Conservation (phyloP, 2,113 vertebrate genomes). For the Boleophthalmus pectinirostris region DNA sequence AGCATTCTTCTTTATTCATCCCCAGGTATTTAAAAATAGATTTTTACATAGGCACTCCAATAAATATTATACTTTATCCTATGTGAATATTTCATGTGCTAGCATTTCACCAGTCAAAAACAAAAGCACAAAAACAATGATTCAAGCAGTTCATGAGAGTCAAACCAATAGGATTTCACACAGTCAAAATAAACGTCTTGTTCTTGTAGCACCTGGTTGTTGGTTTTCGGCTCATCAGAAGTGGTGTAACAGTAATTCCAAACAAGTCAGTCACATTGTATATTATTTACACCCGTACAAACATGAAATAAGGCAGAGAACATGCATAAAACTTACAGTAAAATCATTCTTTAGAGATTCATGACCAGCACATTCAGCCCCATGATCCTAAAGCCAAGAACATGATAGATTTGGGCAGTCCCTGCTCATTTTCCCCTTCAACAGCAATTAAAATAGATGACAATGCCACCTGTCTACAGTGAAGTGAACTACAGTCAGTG, state of each 20-base stretch:
- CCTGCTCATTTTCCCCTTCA: neutral
- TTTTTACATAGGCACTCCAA: constrained; percentile 56
- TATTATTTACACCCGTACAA: constrained; percentile 22
- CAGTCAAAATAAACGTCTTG: constrained; percentile 24
- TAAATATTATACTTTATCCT: constrained; percentile 37
- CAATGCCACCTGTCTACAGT: neutral
- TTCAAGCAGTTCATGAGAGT: constrained; percentile 17
- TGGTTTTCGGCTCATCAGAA: constrained; percentile 6
- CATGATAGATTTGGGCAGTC: neutral
- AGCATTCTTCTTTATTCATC: constrained; percentile 64
- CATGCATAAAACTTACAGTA: constrained; percentile 7
- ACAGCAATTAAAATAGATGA: neutral
- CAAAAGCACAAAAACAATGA: constrained; percentile 12
- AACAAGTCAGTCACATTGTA: constrained; percentile 10
- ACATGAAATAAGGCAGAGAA: constrained; percentile 39
- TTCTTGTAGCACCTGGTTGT: constrained; percentile 6
- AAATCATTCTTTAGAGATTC: constrained; percentile 4
- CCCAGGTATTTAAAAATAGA: constrained; percentile 56
- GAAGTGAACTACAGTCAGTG: neutral
- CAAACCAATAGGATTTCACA: constrained; percentile 7
- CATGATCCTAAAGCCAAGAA: neutral
- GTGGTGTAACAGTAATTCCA: constrained; percentile 20
- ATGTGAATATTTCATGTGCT: constrained; percentile 25
- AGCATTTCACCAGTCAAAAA: constrained; percentile 23
- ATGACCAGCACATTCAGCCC: neutral